Evolutionary conservation across 2,113 vertebrate species (phyloP).

Genomic region (Etheostoma cragini): DNA sequence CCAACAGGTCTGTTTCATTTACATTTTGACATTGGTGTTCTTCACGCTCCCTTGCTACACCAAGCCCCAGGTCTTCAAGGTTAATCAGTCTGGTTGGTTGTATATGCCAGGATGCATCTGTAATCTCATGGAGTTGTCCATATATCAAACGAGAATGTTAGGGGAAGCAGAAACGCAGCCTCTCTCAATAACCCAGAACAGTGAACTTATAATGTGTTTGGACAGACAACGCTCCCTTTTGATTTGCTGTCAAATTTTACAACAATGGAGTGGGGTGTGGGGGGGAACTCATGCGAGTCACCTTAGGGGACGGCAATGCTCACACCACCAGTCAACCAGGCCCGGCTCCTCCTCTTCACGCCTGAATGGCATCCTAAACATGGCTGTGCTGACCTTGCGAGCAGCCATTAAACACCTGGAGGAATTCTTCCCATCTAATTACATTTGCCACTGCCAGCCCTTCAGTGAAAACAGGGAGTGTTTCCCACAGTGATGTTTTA

Average conservation of each 20-base stretch:
- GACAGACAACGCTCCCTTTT: constrained; percentile 69
- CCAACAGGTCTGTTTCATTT: constrained; percentile 59
- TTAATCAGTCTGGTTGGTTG: constrained; percentile 67
- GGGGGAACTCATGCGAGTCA: constrained; percentile 58
- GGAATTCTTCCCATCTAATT: constrained; percentile 82
- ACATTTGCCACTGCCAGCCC: constrained; percentile 75
- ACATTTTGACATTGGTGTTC: constrained; percentile 67
- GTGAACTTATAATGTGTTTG: constrained; percentile 67
- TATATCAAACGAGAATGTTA: constrained; percentile 68
- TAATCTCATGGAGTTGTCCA: constrained; percentile 73
- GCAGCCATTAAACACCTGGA: constrained; percentile 84
- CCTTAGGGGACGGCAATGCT: constrained; percentile 67
- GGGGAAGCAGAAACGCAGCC: constrained; percentile 42
- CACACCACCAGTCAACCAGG: constrained; percentile 69
- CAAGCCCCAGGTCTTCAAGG: constrained; percentile 55
- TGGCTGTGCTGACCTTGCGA: constrained; percentile 81
- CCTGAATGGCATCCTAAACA: constrained; percentile 79
- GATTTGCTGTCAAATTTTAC: constrained; percentile 80
- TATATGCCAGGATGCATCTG: constrained; percentile 60
- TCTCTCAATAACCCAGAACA: constrained; percentile 63
- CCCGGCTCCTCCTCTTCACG: constrained; percentile 71
- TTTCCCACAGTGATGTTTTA: constrained; percentile 51
- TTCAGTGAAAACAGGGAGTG: constrained; percentile 61
- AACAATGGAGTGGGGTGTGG: constrained; percentile 57
- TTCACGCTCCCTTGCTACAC: constrained; percentile 62